These are phyloP conservation scores for Xiphorhynchus erythropygius DNA, from an alignment of 2,797 vertebrate genomes.

Conservation along the genomic window DNA sequence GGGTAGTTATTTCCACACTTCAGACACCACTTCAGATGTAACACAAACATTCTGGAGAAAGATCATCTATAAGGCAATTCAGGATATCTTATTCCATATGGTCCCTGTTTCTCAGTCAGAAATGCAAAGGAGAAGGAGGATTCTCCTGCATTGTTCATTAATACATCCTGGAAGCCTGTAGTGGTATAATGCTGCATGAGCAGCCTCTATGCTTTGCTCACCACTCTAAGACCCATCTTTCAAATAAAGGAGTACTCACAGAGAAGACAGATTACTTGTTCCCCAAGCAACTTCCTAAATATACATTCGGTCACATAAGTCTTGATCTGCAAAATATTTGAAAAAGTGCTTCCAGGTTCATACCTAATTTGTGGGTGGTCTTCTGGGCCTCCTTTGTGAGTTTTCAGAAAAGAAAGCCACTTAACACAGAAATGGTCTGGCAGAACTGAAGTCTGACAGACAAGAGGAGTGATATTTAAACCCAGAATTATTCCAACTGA, in stretches of 20 bases:
- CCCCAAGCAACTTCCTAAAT: not conserved
- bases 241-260: not conserved
- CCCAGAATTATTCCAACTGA: constrained; percentile 39
- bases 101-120: not conserved
- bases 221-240: not conserved
- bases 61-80: not conserved
- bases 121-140: not conserved
- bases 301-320: not conserved
- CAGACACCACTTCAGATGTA: not conserved
- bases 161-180: not conserved
- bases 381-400: not conserved
- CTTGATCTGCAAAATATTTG: not conserved
- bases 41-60: not conserved
- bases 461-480: constrained; percentile 33
- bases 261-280: not conserved
- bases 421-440: constrained; percentile 13
- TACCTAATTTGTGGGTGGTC: not conserved
- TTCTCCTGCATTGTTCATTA: not conserved
- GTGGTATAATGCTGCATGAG: not conserved
- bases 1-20: not conserved
- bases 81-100: not conserved
- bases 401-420: not conserved
- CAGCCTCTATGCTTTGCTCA: not conserved
- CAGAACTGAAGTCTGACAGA: constrained; percentile 44
- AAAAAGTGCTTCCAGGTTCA: not conserved